phyloP scores from a whole-genome alignment of 2,113 vertebrate genomes.

The Salvator merianae region DNA sequence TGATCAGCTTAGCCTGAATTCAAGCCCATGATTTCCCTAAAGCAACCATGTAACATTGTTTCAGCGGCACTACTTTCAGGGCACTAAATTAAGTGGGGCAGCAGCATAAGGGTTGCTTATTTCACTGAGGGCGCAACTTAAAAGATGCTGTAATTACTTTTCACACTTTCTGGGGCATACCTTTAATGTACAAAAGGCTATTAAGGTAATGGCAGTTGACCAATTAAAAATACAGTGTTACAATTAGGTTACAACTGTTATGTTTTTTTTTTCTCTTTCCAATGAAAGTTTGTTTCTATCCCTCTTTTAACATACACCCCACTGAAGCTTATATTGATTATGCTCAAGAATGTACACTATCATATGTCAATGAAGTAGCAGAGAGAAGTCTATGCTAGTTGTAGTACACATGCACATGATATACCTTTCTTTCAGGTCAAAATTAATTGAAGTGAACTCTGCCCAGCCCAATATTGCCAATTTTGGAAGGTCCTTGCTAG shows the following conservation, averaged over 20 bases:
- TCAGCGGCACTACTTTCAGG: neutral
- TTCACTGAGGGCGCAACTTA: conserved; percentile 10
- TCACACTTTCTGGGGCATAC: neutral
- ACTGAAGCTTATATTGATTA: neutral
- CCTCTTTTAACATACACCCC: neutral
- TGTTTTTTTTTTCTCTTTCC: conserved; percentile 34
- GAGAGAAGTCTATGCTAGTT: conserved; percentile 32
- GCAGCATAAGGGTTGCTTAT: neutral
- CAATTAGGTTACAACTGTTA: conserved; percentile 14
- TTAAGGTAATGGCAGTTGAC: conserved; percentile 30
- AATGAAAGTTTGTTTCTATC: conserved; percentile 26
- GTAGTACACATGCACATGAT: conserved; percentile 36
- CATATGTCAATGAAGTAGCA: neutral
- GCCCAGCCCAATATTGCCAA: conserved; percentile 94
- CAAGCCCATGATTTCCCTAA: neutral
- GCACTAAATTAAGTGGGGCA: neutral
- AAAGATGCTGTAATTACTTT: neutral
- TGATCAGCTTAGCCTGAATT: neutral
- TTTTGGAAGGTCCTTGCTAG: conserved; percentile 95
- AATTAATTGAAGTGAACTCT: conserved; percentile 90
- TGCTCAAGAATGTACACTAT: neutral
- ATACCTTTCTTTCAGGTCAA: conserved; percentile 79
- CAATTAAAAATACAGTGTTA: conserved; percentile 35
- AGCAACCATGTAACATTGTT: neutral
- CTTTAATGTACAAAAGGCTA: conserved; percentile 31